A percentile compares a stretch with the other conserved stretches of the same genome.
These are phyloP conservation scores for Epinephelus lanceolatus DNA, from an alignment of 2,113 vertebrate genomes.

Conservation along the genomic window DNA sequence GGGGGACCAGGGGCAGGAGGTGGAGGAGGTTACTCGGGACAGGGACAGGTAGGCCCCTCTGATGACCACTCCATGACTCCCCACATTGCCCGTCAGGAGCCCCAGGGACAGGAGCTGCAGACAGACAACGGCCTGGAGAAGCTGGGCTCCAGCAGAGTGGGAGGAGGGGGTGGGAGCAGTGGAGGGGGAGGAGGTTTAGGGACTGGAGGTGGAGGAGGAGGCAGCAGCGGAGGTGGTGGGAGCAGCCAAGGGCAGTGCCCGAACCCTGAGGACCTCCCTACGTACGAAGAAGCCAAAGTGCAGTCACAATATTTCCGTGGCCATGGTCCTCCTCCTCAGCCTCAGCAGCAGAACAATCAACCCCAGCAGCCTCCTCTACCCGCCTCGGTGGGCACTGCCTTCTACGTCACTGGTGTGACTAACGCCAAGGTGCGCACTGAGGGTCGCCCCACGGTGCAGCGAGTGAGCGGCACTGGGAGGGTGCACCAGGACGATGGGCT, in stretches of 20 bases:
- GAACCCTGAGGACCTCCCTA: conserved; percentile 94
- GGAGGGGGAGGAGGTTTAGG: conserved; percentile 83
- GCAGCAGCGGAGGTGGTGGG: conserved; percentile 85
- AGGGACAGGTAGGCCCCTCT: conserved; percentile 77
- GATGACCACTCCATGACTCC: conserved; percentile 92
- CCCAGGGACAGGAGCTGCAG: conserved; percentile 98
- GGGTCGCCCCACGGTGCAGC: conserved; percentile 92
- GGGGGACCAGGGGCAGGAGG: conserved; percentile 51
- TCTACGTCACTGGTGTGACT: conserved; percentile 94
- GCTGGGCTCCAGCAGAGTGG: conserved; percentile 85
- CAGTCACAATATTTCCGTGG: conserved; percentile 98
- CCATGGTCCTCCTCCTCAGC: conserved; percentile 81
- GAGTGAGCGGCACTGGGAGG: conserved; percentile 89
- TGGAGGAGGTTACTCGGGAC: conserved; percentile 74
- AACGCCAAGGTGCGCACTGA: conserved; percentile 95
- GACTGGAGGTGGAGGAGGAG: conserved; percentile 39
- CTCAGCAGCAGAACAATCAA: conserved; percentile 71
- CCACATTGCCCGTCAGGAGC: conserved; percentile 96
- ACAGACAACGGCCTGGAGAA: conserved; percentile 95
- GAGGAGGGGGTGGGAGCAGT: conserved; percentile 80
- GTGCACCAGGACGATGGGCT: conserved; percentile 98
- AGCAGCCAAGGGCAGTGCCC: conserved; percentile 81
- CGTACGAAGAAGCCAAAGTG: conserved; percentile 98
- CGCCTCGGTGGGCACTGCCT: conserved; percentile 90
- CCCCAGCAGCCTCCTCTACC: conserved; percentile 80